These are phyloP conservation scores for Varecia variegata DNA, from an alignment of 2,797 vertebrate species.

Conservation along the genomic window DNA sequence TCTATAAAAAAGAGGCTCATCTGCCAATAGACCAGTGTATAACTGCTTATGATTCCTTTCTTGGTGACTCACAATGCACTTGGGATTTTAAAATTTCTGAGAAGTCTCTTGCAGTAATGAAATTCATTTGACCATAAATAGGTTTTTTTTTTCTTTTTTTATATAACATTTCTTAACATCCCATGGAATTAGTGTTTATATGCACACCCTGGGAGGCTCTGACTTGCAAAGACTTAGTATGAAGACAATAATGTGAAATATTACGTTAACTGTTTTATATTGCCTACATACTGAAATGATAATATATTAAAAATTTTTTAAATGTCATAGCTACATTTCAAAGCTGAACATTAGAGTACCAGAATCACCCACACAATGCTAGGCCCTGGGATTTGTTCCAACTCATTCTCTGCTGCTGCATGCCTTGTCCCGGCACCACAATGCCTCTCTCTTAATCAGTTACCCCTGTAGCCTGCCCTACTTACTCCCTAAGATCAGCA, in stretches of 20 bases:
- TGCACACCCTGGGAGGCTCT: background rate
- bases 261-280: background rate
- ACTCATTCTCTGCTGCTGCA: background rate
- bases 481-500: background rate
- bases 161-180: background rate
- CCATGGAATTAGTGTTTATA: background rate
- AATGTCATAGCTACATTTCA: background rate
- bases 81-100: slow-evolving; percentile 14
- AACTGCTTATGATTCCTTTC: background rate
- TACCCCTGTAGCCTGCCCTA: background rate
- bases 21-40: background rate
- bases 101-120: background rate
- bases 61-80: background rate
- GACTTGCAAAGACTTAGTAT: background rate
- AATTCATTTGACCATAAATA: background rate
- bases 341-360: background rate
- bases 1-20: background rate
- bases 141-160: background rate
- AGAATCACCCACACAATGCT: background rate
- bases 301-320: background rate
- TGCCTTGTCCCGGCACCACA: rapidly evolving
- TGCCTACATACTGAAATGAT: background rate
- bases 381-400: background rate
- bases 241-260: background rate
- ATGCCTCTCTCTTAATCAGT: background rate